Evolutionary conservation across 2,113 vertebrate genomes (phyloP), one percentile per base, ranked within the genome.

Genomic region (Onychorhynchus coronatus): DNA sequence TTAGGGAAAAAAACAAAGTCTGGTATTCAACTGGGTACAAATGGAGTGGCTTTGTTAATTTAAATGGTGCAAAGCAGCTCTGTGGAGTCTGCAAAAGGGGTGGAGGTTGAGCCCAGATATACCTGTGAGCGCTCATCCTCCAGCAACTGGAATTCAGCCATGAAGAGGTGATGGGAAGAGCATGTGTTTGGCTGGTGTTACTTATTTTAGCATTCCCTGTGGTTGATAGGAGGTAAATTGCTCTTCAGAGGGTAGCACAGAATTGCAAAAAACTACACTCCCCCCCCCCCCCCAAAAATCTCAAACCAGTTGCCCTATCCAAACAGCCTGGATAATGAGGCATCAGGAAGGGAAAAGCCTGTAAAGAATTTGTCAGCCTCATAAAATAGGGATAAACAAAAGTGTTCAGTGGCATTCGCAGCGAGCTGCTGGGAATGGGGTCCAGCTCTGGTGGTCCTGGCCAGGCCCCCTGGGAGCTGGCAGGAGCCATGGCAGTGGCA

Each of bases 391-490:
- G 37, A 41, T 49, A 19, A 81, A 35, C 0, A 1, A 1, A 14
- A 14, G 11, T 46, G 52, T 56, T 87, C 15, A 18, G 30, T 5
- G 14, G 52, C 5, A 2, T n/a, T 61, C 5, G 3, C 33, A 78
- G 42, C 6, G 80, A 84, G 75, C 25, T 66, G 9, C 46, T 47
- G 76, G 47, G 56, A 37, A 33, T 2, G 19, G 35, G 30, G 6
- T 63, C 35, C 20, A 50, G 56, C 50, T 67, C 67, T 1, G 6
- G 37, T n/a, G 49, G 55, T 62, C 46, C 72, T 58, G 67, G 72
- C 42, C n/a, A 58, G 56, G 28, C 11, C 23, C 9, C 5, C 15
- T 5, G 14, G n/a, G 56, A 82, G 33, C 28, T 0, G 0, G 30
- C 33, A 66, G 56, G 47, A 81, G 46, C 70, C 0, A 0, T 27